Evolutionary conservation across 2,113 vertebrate species (phyloP), one percentile per base, ranked within the genome.

Genomic region (Morone saxatilis): DNA sequence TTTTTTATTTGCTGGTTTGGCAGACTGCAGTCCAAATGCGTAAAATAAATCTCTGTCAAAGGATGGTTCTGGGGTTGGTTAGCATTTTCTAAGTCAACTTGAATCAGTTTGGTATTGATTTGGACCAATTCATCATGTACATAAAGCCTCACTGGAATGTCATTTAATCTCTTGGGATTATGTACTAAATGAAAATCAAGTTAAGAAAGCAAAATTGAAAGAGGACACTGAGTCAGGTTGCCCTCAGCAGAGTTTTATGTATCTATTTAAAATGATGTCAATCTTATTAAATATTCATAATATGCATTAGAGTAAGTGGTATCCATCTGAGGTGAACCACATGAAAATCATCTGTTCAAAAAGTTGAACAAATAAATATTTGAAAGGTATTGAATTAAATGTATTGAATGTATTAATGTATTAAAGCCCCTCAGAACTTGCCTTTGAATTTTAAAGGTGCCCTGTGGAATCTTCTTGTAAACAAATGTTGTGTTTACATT

Each of bases 231-330:
- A 74, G 48, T 70, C n/a, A 43, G 19, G 68, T 66, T 59, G 20
- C 2, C 20, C 31, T 57, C 36, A 2, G 50, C 17, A 48, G 19
- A n/a, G 7, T 67, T 80, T 45, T n/a, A 54, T 56, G 0, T 41
- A 47, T 19, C 67, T 19, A n/a, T 71, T 76, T 40, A 36, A 80
- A 22, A 63, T 48, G 6, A 61, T 54, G 38, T 36, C 25, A 59
- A 59, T 76, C 41, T 63, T 69, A 70, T 81, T 51, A 73, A 84
- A 40, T 84, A 78, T 86, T 86, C 36, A 81, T 62, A 16, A 40
- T 57, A 7, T 75, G 22, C 73, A 71, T 77, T 73, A 57, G 36
- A 59, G 50, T 78, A 38, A 84, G 45, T 72, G 65, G 31, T 5
- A 38, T 65, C 65, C n/a, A 11, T 78, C 66, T 14, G n/a, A 74